Percentiles rank a stretch among this genome's conserved stretches.
Conservation (phyloP, 2,888 invertebrate species). For the Nymphalis polychloros region DNA sequence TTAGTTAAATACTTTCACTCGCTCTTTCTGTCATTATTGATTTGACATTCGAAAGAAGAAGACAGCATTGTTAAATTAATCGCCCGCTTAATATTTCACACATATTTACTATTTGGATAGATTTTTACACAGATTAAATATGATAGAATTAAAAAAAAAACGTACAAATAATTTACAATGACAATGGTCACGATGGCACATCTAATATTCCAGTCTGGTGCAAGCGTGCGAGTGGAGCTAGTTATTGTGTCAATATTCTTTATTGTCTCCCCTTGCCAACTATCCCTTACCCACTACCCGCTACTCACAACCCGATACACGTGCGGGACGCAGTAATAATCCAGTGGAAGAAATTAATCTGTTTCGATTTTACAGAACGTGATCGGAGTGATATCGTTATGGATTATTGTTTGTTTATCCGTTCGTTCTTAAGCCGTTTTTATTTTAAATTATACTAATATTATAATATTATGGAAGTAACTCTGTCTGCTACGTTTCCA, state of each 20-base stretch:
- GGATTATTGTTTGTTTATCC: neutral
- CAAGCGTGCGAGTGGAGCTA: constrained; percentile 43
- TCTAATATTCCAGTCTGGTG: constrained; percentile 60
- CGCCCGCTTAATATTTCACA: no score
- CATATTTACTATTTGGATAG: no score
- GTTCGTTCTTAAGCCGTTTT: neutral
- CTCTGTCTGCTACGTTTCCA: no score
- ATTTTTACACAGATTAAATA: neutral
- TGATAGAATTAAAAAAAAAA: neutral
- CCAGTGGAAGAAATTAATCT: constrained; percentile 10
- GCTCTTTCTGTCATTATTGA: no score
- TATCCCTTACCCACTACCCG: constrained; percentile 13
- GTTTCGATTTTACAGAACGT: neutral
- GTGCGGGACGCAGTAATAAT: constrained; percentile 7
- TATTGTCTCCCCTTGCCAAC: constrained; percentile 46
- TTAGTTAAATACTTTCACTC: no score
- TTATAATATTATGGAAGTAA: no score
- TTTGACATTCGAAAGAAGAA: no score
- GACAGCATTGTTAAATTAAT: no score
- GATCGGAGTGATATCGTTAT: neutral
- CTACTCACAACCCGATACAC: constrained; percentile 16
- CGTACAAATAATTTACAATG: neutral
- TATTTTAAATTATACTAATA: no score
- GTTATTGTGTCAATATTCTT: constrained; percentile 66
- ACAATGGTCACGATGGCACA: constrained; percentile 38